Conservation (phyloP, 2,797 vertebrate species). For the Podargus strigoides region DNA sequence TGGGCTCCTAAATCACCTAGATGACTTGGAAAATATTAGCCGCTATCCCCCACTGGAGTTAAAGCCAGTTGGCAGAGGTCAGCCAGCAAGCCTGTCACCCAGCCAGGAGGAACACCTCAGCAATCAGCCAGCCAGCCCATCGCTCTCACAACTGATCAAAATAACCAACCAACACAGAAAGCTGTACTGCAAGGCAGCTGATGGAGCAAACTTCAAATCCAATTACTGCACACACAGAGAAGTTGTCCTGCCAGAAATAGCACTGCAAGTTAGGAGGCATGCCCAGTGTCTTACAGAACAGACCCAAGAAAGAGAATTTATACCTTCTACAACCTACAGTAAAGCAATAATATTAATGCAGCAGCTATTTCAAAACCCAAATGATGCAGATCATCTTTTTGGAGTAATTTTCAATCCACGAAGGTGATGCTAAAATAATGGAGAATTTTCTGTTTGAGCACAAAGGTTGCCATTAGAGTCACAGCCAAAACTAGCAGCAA, state of each 20-base stretch:
- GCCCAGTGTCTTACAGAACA: neutral
- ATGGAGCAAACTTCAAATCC: neutral
- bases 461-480: neutral
- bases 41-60: neutral
- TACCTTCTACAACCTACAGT: neutral
- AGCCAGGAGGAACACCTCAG: conserved; percentile 45
- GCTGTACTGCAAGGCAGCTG: neutral
- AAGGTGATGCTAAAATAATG: neutral
- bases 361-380: neutral
- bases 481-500: neutral
- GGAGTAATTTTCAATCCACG: neutral
- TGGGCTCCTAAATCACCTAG: conserved; percentile 51
- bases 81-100: conserved; percentile 11
- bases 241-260: neutral
- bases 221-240: neutral
- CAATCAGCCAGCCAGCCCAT: conserved; percentile 50
- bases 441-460: neutral
- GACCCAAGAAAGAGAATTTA: neutral
- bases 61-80: neutral
- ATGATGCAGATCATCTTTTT: neutral
- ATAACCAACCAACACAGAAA: neutral
- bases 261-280: neutral
- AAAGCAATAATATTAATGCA: neutral
- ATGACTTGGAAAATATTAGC: conserved; percentile 44
- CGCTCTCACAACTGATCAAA: neutral